phyloP scores from a whole-genome alignment of 2,888 invertebrate species.

The Sphaeridia pumilis region DNA sequence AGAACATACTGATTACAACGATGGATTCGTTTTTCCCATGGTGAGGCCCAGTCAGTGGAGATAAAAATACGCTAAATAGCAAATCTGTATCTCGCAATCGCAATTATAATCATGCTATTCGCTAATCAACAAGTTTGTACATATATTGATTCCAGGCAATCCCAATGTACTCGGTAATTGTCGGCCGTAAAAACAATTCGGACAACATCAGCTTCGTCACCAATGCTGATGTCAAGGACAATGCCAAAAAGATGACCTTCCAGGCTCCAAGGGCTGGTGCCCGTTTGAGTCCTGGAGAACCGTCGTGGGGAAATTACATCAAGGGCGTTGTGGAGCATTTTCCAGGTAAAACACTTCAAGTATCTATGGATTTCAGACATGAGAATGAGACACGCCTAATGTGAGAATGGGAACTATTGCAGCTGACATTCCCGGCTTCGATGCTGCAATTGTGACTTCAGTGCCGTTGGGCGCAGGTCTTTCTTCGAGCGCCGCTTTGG shows the following conservation, averaged over 20 bases:
- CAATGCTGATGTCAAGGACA: slow-evolving; percentile 46
- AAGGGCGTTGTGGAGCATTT: slow-evolving; percentile 69
- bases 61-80: no score
- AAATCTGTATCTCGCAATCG: no score
- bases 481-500: slow-evolving; percentile 84
- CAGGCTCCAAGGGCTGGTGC: slow-evolving; percentile 38
- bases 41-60: slow-evolving; percentile 50
- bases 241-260: slow-evolving; percentile 43
- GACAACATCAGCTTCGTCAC: slow-evolving; percentile 48
- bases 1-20: slow-evolving; percentile 91
- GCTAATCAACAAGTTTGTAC: background rate
- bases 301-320: slow-evolving; percentile 85
- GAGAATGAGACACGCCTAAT: no score
- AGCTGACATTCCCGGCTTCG: slow-evolving; percentile 57
- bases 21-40: slow-evolving; percentile 88
- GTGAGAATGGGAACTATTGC: no score
- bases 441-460: slow-evolving; percentile 66
- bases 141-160: slow-evolving; percentile 54
- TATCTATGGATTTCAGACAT: no score
- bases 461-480: slow-evolving; percentile 84
- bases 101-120: no score
- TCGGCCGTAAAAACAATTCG: slow-evolving; percentile 52
- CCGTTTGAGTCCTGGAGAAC: slow-evolving; percentile 47
- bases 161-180: slow-evolving; percentile 40
- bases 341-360: slow-evolving; percentile 40